Evolutionary conservation across 1,140 invertebrate species (phyloP).

Genomic region (Mylabris phalerata): DNA sequence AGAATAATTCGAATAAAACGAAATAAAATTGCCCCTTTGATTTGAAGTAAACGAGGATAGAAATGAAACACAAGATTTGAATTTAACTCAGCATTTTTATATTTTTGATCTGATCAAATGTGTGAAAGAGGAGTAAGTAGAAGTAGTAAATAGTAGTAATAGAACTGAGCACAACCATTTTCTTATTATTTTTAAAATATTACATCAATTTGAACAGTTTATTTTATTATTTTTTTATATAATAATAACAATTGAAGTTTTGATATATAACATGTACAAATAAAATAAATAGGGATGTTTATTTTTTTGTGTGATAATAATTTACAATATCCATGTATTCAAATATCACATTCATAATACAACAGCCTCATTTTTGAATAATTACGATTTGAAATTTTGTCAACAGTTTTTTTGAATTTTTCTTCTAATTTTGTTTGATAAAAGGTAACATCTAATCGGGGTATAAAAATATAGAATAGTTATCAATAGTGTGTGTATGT

Average conservation of each 20-base stretch:
- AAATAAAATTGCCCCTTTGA: too few relatives aligned
- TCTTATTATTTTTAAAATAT: constrained; percentile 20
- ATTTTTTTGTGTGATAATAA: constrained; percentile 22
- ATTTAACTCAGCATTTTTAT: constrained; percentile 27
- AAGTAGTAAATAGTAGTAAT: constrained; percentile 13
- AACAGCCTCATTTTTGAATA: constrained; percentile 36
- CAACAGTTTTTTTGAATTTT: constrained; percentile 11
- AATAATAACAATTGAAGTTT: constrained; percentile 20
- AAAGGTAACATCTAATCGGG: constrained; percentile 26
- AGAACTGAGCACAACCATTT: constrained; percentile 28
- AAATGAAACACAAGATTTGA: constrained; percentile 7
- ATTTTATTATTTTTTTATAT: constrained; percentile 21
- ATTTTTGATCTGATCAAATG: constrained; percentile 28
- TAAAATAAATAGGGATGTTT: constrained; percentile 26
- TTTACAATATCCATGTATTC: constrained; percentile 39
- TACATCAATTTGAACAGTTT: constrained; percentile 30
- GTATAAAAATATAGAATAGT: constrained; percentile 27
- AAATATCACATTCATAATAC: constrained; percentile 41
- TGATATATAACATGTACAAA: constrained; percentile 31
- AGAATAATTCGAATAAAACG: too few relatives aligned
- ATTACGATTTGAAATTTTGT: constrained; percentile 4
- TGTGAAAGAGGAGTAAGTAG: too few relatives aligned
- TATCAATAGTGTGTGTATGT: constrained; percentile 5
- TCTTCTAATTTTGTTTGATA: neutral
- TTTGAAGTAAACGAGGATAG: neutral